Evolutionary conservation across 2,797 vertebrate species (phyloP).

Genomic region (Petrocephalus schoutedeni): DNA sequence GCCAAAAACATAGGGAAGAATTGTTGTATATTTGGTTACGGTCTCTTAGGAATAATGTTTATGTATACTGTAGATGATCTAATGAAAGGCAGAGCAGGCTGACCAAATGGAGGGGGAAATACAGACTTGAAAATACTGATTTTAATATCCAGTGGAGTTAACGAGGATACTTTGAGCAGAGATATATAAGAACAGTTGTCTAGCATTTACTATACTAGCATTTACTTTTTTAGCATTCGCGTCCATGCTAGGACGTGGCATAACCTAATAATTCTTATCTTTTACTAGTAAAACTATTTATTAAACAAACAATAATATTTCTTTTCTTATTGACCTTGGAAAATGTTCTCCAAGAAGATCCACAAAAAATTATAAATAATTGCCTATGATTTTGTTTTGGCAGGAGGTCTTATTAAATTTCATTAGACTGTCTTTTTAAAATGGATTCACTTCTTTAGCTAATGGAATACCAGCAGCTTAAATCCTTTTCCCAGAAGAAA

Average conservation of each 20-base stretch:
- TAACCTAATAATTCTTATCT: conserved; percentile 12
- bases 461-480: neutral
- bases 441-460: neutral
- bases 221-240: too few relatives aligned
- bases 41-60: neutral
- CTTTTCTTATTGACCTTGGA: conserved; percentile 5
- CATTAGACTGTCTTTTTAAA: neutral
- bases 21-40: neutral
- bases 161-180: neutral
- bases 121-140: neutral
- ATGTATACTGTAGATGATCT: neutral
- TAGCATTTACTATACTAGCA: conserved; percentile 32
- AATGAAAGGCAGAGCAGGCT: neutral
- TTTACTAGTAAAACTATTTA: neutral
- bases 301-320: neutral
- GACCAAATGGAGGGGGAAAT: neutral
- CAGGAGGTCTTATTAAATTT: neutral
- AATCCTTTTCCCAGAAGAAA: neutral
- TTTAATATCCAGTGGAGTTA: neutral
- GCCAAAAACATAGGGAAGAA: neutral
- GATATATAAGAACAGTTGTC: neutral
- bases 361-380: neutral
- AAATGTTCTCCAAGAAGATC: neutral
- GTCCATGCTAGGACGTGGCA: neutral
- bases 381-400: neutral